Percentiles rank a stretch among this genome's conserved stretches.
These are phyloP conservation scores for Apamea epomidion DNA, from an alignment of 2,888 invertebrate genomes.

Conservation along the genomic window DNA sequence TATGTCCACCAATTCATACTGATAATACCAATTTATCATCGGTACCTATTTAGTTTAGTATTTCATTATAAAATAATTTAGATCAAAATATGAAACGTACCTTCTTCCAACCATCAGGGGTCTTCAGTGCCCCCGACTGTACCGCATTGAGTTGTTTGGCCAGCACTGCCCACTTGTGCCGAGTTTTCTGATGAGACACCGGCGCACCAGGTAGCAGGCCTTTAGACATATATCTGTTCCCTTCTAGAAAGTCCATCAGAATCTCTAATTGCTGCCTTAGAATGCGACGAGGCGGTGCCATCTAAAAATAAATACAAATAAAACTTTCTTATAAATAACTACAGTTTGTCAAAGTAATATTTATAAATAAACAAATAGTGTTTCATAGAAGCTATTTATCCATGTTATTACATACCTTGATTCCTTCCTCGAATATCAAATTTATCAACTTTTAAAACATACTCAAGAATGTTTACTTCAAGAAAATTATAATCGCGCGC, in stretches of 20 bases:
- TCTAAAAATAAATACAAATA: constrained; percentile 66
- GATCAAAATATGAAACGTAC: constrained; percentile 64
- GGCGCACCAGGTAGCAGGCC: constrained; percentile 78
- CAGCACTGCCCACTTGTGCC: constrained; percentile 81
- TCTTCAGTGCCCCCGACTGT: constrained; percentile 79
- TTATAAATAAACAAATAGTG: background rate
- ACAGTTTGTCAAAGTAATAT: background rate
- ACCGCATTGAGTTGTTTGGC: constrained; percentile 83
- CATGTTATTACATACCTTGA: constrained; percentile 25
- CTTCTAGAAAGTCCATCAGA: constrained; percentile 82
- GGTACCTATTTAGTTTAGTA: background rate
- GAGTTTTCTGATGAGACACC: constrained; percentile 76
- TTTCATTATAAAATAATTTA: background rate
- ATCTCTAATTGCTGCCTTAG: constrained; percentile 81
- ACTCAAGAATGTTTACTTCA: constrained; percentile 28
- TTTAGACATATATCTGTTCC: constrained; percentile 81
- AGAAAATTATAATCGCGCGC: constrained; percentile 74
- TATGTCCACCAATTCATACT: background rate
- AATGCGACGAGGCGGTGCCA: constrained; percentile 86
- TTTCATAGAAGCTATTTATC: background rate
- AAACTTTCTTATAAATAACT: background rate
- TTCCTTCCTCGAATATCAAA: background rate
- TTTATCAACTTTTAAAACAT: constrained; percentile 7
- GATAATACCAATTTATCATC: background rate
- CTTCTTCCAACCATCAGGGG: constrained; percentile 85